phyloP scores from a whole-genome alignment of 2,797 vertebrate genomes.

The Pipistrellus kuhlii region DNA sequence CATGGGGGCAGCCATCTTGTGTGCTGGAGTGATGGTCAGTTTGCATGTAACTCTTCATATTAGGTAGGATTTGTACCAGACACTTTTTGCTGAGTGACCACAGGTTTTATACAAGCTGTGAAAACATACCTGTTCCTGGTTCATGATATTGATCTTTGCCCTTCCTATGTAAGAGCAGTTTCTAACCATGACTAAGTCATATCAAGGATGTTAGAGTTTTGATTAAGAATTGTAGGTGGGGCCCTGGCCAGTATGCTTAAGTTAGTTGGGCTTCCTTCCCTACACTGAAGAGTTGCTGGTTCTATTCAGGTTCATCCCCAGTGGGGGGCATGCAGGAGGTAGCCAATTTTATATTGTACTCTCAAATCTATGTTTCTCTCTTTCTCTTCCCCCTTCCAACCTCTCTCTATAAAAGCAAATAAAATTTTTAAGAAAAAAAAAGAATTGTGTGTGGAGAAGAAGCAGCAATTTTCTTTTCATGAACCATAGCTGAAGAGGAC shows the following conservation, averaged over 20 bases:
- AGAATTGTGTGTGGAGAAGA: not conserved
- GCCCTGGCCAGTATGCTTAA: no score
- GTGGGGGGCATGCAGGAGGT: no score
- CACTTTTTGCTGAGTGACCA: not conserved
- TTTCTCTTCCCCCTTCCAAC: no score
- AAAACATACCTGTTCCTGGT: not conserved
- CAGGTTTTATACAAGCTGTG: not conserved
- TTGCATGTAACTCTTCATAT: no score
- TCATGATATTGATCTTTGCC: not conserved
- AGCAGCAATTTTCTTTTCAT: not conserved
- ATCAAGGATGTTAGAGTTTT: not conserved
- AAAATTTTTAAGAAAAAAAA: not conserved
- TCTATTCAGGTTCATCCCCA: no score
- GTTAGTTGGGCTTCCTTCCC: no score
- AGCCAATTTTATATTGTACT: no score
- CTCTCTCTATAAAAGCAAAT: no score
- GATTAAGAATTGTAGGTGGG: not conserved
- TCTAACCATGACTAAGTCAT: not conserved
- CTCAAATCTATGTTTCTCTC: no score
- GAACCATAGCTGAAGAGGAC: not conserved
- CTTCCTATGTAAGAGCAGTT: not conserved
- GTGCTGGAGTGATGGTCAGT: no score
- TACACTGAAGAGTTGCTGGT: no score
- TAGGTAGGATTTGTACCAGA: not conserved
- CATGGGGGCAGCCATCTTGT: no score